Evolutionary conservation across 64 coral and sea anemone species (phyloP).

Genomic region (Stichodactyla helianthus): DNA sequence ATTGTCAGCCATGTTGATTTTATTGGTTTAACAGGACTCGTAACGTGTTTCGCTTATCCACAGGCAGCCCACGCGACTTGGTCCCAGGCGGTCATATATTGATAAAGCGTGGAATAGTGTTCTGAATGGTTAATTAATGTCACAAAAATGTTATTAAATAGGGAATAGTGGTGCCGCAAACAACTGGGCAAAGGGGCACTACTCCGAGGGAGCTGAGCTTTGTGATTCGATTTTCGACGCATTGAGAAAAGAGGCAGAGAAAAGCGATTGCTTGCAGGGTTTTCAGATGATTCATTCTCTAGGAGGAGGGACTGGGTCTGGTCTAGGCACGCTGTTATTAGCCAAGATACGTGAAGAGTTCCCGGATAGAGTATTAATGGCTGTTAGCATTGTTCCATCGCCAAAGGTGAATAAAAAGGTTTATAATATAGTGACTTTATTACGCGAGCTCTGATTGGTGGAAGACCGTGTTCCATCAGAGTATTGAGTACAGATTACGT

Average conservation of each 20-base stretch:
- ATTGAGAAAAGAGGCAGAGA: conserved; percentile 49
- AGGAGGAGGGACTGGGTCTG: conserved; percentile 56
- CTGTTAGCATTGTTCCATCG: conserved; percentile 46
- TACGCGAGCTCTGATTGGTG: no score
- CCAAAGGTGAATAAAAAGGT: conserved; percentile 23
- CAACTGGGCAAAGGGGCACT: conserved; percentile 60
- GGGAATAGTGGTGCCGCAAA: conserved; percentile 47
- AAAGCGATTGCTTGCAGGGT: conserved; percentile 47
- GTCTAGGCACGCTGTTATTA: conserved; percentile 44
- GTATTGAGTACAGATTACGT: no score
- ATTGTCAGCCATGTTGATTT: no score
- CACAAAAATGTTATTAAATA: background rate
- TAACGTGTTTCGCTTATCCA: no score
- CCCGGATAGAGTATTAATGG: conserved; percentile 47
- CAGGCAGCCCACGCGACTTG: no score
- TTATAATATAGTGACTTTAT: no score
- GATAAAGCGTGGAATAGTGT: no score
- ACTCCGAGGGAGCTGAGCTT: conserved; percentile 44
- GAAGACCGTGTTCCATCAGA: no score
- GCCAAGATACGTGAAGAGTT: conserved; percentile 66
- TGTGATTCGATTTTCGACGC: conserved; percentile 46
- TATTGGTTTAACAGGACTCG: no score
- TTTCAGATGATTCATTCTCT: conserved; percentile 55
- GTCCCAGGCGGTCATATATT: no score
- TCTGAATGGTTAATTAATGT: background rate